Base-by-base conservation (phyloP, 64 coral and sea anemone species). In the Montipora foliosa region DNA sequence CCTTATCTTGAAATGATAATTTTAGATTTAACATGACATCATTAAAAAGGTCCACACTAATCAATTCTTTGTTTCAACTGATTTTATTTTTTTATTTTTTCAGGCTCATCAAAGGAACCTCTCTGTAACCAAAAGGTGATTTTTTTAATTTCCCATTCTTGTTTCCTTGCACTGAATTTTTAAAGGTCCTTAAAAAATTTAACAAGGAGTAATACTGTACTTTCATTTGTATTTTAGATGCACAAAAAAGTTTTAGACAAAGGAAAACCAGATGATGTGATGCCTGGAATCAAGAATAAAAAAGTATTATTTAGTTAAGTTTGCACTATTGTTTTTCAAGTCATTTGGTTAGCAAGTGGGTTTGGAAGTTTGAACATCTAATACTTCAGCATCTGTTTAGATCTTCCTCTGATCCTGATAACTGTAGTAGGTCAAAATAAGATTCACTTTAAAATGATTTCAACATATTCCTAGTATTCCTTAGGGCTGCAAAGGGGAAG, bases 201-300 rank as follows among this genome's bases (percentile, higher is more conserved):
- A 86, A 14, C n/a, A 20, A 77, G 17, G 51, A 89, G 51, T 89
- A 11, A 44, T 19, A 29, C 4, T 67, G n/a, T 81, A 11, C 57
- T 80, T 78, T 2, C 11, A 57, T 8, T 57, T n/a, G 47, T 70
- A 82, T 89, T 76, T 21, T 24, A 99, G 97, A 99, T 99, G 97
- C 97, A 99, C 71, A 99, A 93, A 89, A 99, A 99, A 67, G 95
- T 99, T 74, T 81, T 99, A 92, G 97, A 99, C 79, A 99, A 99
- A 92, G 97, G 97, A 14, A 99, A 94, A 75, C 97, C 97, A 67
- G 97, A 99, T 80, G 97, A 99, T 67, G 92, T 94, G 5, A 89
- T 96, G 69, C 92, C 86, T 61, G 97, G 97, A 15, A 94, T 96
- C 52, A 99, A 96, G 75, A 96, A 86, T 51, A 99, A 87, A 86